A percentile compares a stretch with the other conserved stretches of the same genome.
Evolutionary conservation across 2,888 invertebrate species (phyloP).

Genomic region (Asteroscopus sphinx): DNA sequence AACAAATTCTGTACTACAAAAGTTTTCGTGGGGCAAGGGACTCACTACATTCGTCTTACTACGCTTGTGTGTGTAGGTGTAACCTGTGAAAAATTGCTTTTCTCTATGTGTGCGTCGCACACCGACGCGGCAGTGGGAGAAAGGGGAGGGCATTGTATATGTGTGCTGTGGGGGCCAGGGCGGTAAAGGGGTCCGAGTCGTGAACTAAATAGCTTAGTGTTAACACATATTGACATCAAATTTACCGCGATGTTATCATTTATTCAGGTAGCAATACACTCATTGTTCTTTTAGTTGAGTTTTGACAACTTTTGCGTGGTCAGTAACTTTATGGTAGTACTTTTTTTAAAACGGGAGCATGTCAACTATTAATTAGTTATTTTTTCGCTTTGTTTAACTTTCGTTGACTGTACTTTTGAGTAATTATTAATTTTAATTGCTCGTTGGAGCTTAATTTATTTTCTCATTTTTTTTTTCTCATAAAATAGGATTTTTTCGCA

Average conservation of each 20-base stretch:
- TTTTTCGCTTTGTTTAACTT: conserved; percentile 84
- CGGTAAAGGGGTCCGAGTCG: conserved; percentile 82
- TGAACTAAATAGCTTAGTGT: conserved; percentile 90
- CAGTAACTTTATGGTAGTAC: conserved; percentile 55
- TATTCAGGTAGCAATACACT: conserved; percentile 87
- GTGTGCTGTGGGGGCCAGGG: conserved; percentile 74
- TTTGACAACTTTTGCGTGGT: conserved; percentile 70
- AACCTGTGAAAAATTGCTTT: conserved; percentile 88
- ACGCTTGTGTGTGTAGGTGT: conserved; percentile 76
- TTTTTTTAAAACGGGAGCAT: conserved; percentile 69
- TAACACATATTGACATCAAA: conserved; percentile 90
- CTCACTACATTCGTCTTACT: conserved; percentile 79
- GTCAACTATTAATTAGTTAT: conserved; percentile 83
- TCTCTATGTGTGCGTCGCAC: conserved; percentile 73
- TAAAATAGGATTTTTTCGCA: no score
- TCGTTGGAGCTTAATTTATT: conserved; percentile 69
- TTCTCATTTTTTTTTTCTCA: conserved; percentile 61
- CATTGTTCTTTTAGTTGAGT: conserved; percentile 81
- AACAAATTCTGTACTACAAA: conserved; percentile 88
- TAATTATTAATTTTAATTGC: conserved; percentile 86
- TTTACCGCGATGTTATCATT: conserved; percentile 89
- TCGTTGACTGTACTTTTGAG: conserved; percentile 81
- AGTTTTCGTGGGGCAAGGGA: conserved; percentile 86
- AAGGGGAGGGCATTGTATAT: conserved; percentile 53
- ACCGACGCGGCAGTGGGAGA: conserved; percentile 60